Percentiles rank a stretch among this genome's conserved stretches.
Conservation (phyloP, 2,797 vertebrate genomes). For the Smutsia temminckii region DNA sequence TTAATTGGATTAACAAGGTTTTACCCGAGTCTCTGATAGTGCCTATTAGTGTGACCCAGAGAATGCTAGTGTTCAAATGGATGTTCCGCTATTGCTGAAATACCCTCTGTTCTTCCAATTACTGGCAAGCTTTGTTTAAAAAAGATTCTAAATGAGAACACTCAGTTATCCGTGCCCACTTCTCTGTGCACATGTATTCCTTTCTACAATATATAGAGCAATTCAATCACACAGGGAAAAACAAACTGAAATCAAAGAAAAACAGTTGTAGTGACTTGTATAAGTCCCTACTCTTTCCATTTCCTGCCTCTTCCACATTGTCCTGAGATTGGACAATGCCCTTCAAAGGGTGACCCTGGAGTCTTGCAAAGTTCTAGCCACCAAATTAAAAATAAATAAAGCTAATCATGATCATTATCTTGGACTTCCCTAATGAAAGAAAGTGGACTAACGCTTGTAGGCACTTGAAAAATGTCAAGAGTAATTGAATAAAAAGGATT, state of each 20-base stretch:
- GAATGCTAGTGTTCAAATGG: not conserved
- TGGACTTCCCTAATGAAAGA: slow-evolving; percentile 28
- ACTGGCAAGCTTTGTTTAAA: not conserved
- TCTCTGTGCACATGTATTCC: not conserved
- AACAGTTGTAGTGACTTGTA: not conserved
- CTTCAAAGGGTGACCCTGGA: not conserved
- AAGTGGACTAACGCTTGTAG: slow-evolving; percentile 28
- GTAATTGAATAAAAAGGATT: slow-evolving; percentile 20
- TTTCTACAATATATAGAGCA: slow-evolving; percentile 27
- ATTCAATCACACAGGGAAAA: not conserved
- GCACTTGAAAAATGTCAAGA: not conserved
- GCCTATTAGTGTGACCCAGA: too few relatives aligned
- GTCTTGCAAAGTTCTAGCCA: not conserved
- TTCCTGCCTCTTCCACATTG: not conserved
- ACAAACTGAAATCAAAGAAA: not conserved
- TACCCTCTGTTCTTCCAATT: not conserved
- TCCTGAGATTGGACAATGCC: not conserved
- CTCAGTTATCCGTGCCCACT: not conserved
- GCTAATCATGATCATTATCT: not conserved
- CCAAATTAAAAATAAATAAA: slow-evolving; percentile 44
- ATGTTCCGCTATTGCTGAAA: not conserved
- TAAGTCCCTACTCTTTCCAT: not conserved
- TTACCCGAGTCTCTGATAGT: not conserved
- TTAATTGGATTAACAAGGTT: not conserved
- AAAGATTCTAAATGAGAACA: not conserved